Evolutionary conservation across 1,140 invertebrate genomes (phyloP).

Genomic region (Sogatella furcifera): DNA sequence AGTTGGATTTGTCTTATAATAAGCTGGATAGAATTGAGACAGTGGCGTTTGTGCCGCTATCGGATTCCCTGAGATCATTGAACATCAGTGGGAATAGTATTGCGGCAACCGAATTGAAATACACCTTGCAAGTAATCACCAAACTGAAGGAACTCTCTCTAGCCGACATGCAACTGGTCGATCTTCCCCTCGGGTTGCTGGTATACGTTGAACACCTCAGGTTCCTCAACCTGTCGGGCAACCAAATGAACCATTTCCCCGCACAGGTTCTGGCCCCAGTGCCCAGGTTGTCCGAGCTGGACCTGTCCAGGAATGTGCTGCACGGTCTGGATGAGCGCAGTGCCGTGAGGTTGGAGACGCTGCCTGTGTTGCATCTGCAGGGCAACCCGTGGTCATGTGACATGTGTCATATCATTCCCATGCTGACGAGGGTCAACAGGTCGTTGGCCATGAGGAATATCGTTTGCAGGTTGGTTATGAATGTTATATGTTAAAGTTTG

Average conservation of each 20-base stretch:
- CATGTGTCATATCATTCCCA: constrained; percentile 44
- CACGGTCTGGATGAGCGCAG: constrained; percentile 43
- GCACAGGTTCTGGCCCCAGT: constrained; percentile 42
- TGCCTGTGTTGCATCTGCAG: constrained; percentile 39
- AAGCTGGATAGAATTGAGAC: constrained; percentile 53
- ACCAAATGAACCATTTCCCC: constrained; percentile 42
- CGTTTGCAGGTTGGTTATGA: neutral
- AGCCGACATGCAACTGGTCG: constrained; percentile 38
- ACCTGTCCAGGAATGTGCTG: constrained; percentile 50
- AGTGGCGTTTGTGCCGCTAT: constrained; percentile 43
- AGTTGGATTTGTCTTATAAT: constrained; percentile 62
- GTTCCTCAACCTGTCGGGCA: constrained; percentile 43
- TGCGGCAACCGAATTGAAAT: constrained; percentile 33
- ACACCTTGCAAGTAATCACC: constrained; percentile 40
- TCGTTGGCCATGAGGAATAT: constrained; percentile 33
- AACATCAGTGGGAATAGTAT: constrained; percentile 54
- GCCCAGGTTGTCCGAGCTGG: constrained; percentile 42
- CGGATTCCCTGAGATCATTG: constrained; percentile 46
- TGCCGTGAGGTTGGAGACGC: constrained; percentile 39
- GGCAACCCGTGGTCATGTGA: constrained; percentile 58
- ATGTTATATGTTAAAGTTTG: no score
- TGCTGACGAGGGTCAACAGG: constrained; percentile 40
- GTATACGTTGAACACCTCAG: constrained; percentile 38
- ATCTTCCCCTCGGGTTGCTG: constrained; percentile 40
- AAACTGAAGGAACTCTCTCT: constrained; percentile 44